These are phyloP conservation scores for Proales similis DNA, from an alignment of 1,140 invertebrate species.

Conservation along the genomic window DNA sequence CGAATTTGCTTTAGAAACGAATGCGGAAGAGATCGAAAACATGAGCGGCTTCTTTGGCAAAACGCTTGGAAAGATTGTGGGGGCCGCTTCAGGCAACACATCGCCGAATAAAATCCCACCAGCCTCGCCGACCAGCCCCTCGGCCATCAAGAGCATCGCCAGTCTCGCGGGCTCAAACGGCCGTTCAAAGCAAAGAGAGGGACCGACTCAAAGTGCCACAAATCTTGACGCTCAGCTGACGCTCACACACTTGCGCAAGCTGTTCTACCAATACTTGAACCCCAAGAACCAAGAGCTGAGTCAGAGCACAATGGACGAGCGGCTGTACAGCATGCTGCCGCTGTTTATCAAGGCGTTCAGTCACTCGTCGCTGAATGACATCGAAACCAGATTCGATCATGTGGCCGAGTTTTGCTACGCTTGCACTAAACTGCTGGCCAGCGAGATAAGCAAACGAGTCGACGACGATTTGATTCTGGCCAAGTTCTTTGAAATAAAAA, in stretches of 20 bases:
- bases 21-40: no score
- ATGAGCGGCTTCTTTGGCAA: no score
- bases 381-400: conserved; percentile 90
- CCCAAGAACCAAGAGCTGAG: conserved; percentile 62
- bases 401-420: conserved; percentile 72
- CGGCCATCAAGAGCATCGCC: no score
- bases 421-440: conserved; percentile 3
- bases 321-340: conserved; percentile 93
- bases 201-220: no score
- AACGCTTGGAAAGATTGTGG: no score
- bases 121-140: no score
- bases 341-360: conserved; percentile 95
- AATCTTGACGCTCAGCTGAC: conserved; percentile 58
- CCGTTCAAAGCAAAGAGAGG: no score
- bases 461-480: conserved; percentile 24
- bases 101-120: no score
- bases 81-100: no score
- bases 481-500: conserved; percentile 33
- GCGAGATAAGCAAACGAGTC: conserved; percentile 32
- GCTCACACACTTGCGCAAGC: conserved; percentile 86
- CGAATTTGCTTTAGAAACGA: no score
- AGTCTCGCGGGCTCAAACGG: no score
- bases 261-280: conserved; percentile 86
- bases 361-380: conserved; percentile 75
- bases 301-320: conserved; percentile 71